These are phyloP conservation scores for Halesus radiatus DNA, from an alignment of 1,140 invertebrate species.

Conservation along the genomic window DNA sequence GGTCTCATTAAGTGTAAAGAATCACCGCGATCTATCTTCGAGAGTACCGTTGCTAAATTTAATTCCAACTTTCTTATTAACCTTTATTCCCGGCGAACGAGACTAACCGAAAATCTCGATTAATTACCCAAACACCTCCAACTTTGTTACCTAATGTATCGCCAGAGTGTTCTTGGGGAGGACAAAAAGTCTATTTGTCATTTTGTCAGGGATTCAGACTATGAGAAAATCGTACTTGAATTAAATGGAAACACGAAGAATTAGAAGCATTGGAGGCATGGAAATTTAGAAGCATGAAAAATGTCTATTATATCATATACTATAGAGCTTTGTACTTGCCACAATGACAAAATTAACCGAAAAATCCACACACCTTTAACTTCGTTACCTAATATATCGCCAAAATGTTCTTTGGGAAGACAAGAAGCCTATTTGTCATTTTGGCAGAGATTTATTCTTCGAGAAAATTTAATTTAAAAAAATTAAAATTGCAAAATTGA, in stretches of 20 bases:
- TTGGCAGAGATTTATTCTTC: too few relatives aligned
- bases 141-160: background rate
- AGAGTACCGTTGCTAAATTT: slow-evolving; percentile 4
- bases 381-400: too few relatives aligned
- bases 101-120: slow-evolving; percentile 10
- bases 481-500: too few relatives aligned
- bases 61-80: slow-evolving; percentile 25
- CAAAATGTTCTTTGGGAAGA: too few relatives aligned
- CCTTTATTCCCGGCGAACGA: slow-evolving; percentile 11
- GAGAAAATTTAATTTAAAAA: too few relatives aligned
- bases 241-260: background rate
- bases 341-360: too few relatives aligned
- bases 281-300: too few relatives aligned
- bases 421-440: too few relatives aligned
- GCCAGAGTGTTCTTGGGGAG: background rate
- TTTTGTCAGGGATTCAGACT: background rate
- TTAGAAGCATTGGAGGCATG: too few relatives aligned
- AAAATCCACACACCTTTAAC: too few relatives aligned
- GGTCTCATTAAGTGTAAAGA: slow-evolving; percentile 26
- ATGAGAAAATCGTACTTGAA: background rate
- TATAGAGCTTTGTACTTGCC: too few relatives aligned
- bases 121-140: slow-evolving; percentile 13
- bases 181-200: background rate
- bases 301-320: too few relatives aligned
- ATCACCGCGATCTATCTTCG: slow-evolving; percentile 1